phyloP scores from a whole-genome alignment of 2,113 vertebrate species.

The Oophaga pumilio region DNA sequence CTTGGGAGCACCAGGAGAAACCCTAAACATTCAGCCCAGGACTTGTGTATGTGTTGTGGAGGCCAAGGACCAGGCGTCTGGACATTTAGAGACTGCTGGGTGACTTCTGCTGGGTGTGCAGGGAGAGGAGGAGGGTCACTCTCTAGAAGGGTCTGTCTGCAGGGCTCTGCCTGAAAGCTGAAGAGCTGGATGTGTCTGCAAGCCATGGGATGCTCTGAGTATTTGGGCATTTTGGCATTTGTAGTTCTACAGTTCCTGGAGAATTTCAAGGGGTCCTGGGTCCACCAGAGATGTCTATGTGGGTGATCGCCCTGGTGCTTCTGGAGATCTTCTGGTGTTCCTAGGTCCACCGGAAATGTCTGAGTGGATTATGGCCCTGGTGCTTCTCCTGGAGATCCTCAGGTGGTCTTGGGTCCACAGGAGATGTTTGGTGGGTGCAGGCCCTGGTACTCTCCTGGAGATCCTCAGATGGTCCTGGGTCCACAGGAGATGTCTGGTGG shows the following conservation, averaged over 20 bases:
- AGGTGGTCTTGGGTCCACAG: too few species aligned
- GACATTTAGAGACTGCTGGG: background rate
- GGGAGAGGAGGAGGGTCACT: too few species aligned
- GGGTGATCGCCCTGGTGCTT: background rate
- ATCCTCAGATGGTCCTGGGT: too few species aligned
- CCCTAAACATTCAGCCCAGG: constrained; percentile 3
- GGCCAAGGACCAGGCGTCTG: background rate
- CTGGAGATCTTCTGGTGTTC: too few species aligned
- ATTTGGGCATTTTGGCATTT: background rate
- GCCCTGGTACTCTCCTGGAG: too few species aligned
- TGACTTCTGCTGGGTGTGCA: background rate
- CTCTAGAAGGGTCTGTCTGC: background rate
- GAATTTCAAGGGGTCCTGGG: background rate
- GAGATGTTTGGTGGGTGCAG: too few species aligned
- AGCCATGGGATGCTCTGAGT: background rate
- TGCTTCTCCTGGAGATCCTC: too few species aligned
- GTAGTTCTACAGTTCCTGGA: background rate
- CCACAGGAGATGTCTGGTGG: too few species aligned
- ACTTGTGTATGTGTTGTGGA: background rate
- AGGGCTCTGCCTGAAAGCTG: background rate
- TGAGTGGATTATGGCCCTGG: too few species aligned
- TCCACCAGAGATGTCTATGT: too few species aligned
- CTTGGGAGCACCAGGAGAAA: constrained; percentile 74
- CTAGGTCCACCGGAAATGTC: too few species aligned
- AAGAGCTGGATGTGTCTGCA: background rate